Conservation (phyloP, 2,113 vertebrate species). For the Heliornis fulica region DNA sequence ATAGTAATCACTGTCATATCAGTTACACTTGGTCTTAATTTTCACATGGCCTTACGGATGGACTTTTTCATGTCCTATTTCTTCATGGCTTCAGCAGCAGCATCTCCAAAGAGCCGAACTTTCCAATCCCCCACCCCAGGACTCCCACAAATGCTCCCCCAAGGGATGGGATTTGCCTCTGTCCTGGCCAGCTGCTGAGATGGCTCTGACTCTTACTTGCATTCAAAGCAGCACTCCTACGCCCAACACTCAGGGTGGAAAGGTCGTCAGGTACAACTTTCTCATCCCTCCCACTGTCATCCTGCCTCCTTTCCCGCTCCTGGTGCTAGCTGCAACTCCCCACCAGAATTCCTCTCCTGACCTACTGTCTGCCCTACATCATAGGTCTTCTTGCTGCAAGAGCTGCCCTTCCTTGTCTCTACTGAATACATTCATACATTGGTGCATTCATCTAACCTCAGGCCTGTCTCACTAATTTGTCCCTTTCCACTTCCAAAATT, state of each 20-base stretch:
- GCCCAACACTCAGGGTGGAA: background rate
- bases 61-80: background rate
- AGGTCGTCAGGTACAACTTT: no score
- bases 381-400: background rate
- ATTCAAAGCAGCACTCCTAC: background rate
- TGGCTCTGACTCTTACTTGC: background rate
- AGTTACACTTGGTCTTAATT: background rate
- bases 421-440: rapidly evolving
- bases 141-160: background rate
- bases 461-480: background rate
- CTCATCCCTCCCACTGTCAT: background rate
- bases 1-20: background rate
- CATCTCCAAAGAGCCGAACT: background rate
- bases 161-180: background rate
- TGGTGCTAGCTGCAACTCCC: background rate
- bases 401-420: background rate
- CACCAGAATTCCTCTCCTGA: background rate
- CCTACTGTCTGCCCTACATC: no score
- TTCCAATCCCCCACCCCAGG: background rate
- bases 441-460: background rate
- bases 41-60: background rate
- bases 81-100: background rate
- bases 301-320: background rate
- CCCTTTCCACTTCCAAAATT: background rate
- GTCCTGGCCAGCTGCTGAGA: background rate